phyloP scores from a whole-genome alignment of 30 jellyfish, hydroid and myxozoan genomes.

The Aurelia aurita complex sp. Pacific region DNA sequence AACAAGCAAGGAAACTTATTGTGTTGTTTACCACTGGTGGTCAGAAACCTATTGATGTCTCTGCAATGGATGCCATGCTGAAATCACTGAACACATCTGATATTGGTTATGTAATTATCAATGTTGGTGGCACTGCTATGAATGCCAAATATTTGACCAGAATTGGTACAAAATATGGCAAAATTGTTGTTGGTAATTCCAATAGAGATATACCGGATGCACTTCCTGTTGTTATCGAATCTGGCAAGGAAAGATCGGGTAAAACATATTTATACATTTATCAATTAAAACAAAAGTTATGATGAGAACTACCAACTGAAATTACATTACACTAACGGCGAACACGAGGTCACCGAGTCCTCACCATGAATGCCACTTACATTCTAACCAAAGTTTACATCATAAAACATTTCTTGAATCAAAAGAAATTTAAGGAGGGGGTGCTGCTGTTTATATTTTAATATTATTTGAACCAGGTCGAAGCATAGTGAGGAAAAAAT shows the following conservation, averaged over 20 bases:
- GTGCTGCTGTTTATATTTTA: too few species aligned
- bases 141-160: background rate
- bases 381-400: too few species aligned
- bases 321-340: too few species aligned
- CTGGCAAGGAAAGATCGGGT: constrained; percentile 32
- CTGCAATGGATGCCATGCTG: constrained; percentile 21
- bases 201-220: constrained; percentile 45
- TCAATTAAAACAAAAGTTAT: too few species aligned
- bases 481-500: too few species aligned
- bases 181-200: background rate
- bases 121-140: background rate
- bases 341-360: too few species aligned
- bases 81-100: constrained; percentile 32
- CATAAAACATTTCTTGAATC: too few species aligned
- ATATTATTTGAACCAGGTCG: too few species aligned
- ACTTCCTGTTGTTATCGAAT: constrained; percentile 39
- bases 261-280: background rate
- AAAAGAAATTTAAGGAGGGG: too few species aligned
- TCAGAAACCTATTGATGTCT: background rate
- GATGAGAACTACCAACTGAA: too few species aligned
- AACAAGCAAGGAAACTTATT: constrained; percentile 39
- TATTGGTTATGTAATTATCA: constrained; percentile 34
- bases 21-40: constrained; percentile 36
- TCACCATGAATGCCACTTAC: too few species aligned
- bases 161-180: constrained; percentile 39